Conservation (phyloP, 2,113 vertebrate species). For the Notechis scutatus region DNA sequence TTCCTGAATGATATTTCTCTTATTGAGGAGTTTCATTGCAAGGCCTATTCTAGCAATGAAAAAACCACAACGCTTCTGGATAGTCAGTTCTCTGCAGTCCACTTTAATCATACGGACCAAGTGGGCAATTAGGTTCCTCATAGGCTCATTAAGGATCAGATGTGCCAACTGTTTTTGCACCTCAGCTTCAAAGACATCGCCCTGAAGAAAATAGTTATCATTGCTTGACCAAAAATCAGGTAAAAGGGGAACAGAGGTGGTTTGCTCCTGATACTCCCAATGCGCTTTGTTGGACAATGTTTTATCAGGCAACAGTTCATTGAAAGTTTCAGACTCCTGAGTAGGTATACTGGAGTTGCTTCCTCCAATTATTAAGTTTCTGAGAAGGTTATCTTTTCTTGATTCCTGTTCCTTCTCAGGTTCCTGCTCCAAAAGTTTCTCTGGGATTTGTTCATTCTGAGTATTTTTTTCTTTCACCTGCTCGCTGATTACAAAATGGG, state of each 20-base stretch:
- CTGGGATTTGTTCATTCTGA: too few species aligned
- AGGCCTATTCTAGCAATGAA: slow-evolving; percentile 35
- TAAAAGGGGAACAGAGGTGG: background rate
- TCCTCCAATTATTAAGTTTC: too few species aligned
- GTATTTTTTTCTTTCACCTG: too few species aligned
- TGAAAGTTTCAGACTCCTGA: background rate
- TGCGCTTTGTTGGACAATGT: background rate
- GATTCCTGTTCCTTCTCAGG: too few species aligned
- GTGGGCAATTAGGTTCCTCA: background rate
- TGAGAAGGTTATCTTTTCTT: too few species aligned
- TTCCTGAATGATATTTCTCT: slow-evolving; percentile 25
- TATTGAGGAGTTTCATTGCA: background rate
- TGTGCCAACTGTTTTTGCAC: background rate
- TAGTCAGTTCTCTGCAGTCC: too few species aligned
- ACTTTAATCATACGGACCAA: too few species aligned
- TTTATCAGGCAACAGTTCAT: background rate
- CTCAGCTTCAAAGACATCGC: background rate
- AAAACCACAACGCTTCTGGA: slow-evolving; percentile 34
- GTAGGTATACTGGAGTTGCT: too few species aligned
- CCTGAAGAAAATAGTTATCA: background rate
- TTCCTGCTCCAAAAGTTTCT: too few species aligned
- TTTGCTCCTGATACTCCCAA: background rate
- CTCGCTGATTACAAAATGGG: too few species aligned
- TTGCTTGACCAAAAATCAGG: background rate
- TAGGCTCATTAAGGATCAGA: background rate